A percentile compares a stretch with the other conserved stretches of the same genome.
These are phyloP conservation scores for Dendrocincla fuliginosa DNA, from an alignment of 2,797 vertebrate species.

Conservation along the genomic window DNA sequence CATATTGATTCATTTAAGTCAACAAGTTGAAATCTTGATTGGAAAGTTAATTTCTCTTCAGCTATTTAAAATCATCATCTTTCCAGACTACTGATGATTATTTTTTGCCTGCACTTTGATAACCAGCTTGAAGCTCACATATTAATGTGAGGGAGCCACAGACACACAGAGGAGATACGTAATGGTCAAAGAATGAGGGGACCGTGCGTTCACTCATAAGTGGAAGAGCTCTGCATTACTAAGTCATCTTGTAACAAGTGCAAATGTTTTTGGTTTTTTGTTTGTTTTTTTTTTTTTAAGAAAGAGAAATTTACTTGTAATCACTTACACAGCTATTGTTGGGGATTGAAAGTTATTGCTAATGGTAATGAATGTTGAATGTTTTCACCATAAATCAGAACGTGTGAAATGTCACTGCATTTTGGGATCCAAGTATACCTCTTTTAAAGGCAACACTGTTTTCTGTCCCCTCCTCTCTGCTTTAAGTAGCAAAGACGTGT, in stretches of 20 bases:
- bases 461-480: neutral
- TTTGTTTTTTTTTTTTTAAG: neutral
- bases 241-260: constrained; percentile 22
- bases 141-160: constrained; percentile 36
- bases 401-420: neutral
- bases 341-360: neutral
- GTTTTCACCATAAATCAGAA: neutral
- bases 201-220: neutral
- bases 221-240: neutral
- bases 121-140: constrained; percentile 16
- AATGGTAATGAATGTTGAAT: neutral
- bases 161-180: constrained; percentile 33
- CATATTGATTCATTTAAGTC: constrained; percentile 61
- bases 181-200: constrained; percentile 38
- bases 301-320: neutral
- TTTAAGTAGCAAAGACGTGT: neutral
- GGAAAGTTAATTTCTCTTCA: constrained; percentile 51
- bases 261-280: neutral
- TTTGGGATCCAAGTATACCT: neutral
- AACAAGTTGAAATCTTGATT: constrained; percentile 49
- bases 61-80: constrained; percentile 43
- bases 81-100: neutral
- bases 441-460: neutral
- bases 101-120: constrained; percentile 61
- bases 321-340: neutral